Evolutionary conservation across 2,888 invertebrate genomes (phyloP).

Genomic region (Drosophila algonquin): DNA sequence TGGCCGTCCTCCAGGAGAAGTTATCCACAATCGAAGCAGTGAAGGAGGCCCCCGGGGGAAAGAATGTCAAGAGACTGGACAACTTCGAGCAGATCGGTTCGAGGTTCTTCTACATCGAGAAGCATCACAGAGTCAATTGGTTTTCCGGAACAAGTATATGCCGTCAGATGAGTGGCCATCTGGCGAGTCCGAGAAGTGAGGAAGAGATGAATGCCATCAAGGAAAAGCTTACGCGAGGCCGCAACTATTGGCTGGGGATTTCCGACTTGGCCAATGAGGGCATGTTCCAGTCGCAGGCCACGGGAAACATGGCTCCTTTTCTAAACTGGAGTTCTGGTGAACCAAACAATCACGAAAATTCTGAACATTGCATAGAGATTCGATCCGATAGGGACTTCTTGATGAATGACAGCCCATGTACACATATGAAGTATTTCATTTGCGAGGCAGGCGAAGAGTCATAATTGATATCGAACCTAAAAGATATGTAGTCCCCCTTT

Average conservation of each 20-base stretch:
- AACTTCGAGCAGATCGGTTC: conserved; percentile 1
- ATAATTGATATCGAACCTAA: not conserved
- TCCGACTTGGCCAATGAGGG: not conserved
- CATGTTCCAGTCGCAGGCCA: not conserved
- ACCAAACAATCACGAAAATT: not conserved
- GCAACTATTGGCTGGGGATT: conserved; percentile 6
- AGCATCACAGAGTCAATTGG: not conserved
- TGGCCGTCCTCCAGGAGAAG: not conserved
- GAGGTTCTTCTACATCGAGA: conserved; percentile 22
- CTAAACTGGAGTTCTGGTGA: not conserved
- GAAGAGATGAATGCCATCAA: not conserved
- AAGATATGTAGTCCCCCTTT: too few relatives aligned
- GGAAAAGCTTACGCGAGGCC: not conserved
- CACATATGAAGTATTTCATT: not conserved
- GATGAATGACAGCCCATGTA: not conserved
- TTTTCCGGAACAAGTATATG: not conserved
- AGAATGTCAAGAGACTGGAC: not conserved
- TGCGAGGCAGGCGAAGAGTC: not conserved
- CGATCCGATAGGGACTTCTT: not conserved
- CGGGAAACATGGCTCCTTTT: not conserved
- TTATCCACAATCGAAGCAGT: not conserved
- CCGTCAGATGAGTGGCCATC: conserved; percentile 15
- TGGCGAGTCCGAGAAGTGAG: conserved; percentile 3
- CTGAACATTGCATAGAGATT: not conserved
- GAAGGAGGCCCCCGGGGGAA: not conserved